These are phyloP conservation scores for Emmelina monodactyla DNA, from an alignment of 2,888 invertebrate genomes.

Conservation along the genomic window DNA sequence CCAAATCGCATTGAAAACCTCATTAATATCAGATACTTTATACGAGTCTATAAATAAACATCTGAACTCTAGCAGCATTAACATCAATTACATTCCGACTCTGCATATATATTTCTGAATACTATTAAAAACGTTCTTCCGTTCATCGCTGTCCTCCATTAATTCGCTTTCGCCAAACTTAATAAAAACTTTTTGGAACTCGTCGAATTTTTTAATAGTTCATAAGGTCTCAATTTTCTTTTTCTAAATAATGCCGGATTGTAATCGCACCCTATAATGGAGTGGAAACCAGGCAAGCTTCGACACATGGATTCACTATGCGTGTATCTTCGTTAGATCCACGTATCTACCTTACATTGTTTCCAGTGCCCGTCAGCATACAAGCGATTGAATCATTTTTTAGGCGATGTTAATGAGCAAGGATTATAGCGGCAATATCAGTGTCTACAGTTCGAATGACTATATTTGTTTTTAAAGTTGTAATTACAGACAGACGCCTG, in stretches of 20 bases:
- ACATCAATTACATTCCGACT: conserved; percentile 13
- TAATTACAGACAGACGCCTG: no score
- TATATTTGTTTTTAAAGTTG: not conserved
- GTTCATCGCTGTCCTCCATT: conserved; percentile 4
- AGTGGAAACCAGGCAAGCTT: conserved; percentile 16
- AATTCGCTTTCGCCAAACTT: not conserved
- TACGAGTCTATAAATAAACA: conserved; percentile 14
- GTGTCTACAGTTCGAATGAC: not conserved
- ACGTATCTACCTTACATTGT: conserved; percentile 11
- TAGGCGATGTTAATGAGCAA: not conserved
- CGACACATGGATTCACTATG: conserved; percentile 8
- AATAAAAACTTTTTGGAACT: conserved; percentile 10
- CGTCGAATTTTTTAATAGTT: conserved; percentile 7
- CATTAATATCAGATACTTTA: conserved; percentile 13
- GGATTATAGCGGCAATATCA: not conserved
- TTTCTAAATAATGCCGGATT: conserved; percentile 16
- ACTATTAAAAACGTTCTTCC: conserved; percentile 7
- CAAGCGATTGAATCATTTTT: not conserved
- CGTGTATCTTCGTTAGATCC: conserved; percentile 8
- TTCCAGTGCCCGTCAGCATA: conserved; percentile 9
- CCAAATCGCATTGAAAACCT: not conserved
- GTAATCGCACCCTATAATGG: conserved; percentile 16
- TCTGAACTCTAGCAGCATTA: conserved; percentile 5
- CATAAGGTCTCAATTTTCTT: conserved; percentile 14
- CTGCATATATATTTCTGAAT: conserved; percentile 12